Evolutionary conservation across 1,140 invertebrate genomes (phyloP), one percentile per base, ranked within the genome.

Genomic region (Triops longicaudatus): DNA sequence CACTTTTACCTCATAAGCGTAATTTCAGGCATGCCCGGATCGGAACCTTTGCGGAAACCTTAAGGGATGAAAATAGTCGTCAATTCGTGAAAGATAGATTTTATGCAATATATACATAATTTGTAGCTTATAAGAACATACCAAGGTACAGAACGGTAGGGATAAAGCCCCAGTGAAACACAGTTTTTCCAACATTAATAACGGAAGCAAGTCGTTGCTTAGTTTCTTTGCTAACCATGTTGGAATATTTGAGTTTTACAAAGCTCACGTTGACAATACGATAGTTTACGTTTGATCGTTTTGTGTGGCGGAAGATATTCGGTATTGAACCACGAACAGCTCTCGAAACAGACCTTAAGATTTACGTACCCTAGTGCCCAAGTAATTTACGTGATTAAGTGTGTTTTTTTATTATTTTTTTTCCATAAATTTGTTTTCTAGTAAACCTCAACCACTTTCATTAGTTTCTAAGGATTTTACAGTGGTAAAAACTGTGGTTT

Each of bases 81-180:
- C 9, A 26, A 42, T 75, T 4, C 26, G 12, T 28, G 12, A 43
- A n/a, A 28, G 14, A 27, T 14, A 10, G 1, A n/a, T 26, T 2
- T 2, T 10, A 26, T 26, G 26, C n/a, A 22, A 11, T 17, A 26
- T 44, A 9, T 14, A 63, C 5, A 17, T 63, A 63, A 22, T 17
- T 37, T 37, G 31, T 4, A 7, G 14, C 0, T 14, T 27, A n/a
- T 1, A 78, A 3, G 22, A 72, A 17, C 31, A 87, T 86, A 91
- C 90, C 90, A 85, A 91, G 85, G 84, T 89, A 91, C 4, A 91
- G 79, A 37, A 90, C 86, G 12, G 88, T 85, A 1, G 90, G 90
- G 78, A 91, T 88, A 74, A 90, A 91, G 41, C 88, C 89, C 87
- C 89, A 91, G 80, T 90, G 90, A 78, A 90, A 90, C 74, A 88